These are phyloP conservation scores for Heterocephalus glaber DNA, from an alignment of 2,113 vertebrate species.

Conservation along the genomic window DNA sequence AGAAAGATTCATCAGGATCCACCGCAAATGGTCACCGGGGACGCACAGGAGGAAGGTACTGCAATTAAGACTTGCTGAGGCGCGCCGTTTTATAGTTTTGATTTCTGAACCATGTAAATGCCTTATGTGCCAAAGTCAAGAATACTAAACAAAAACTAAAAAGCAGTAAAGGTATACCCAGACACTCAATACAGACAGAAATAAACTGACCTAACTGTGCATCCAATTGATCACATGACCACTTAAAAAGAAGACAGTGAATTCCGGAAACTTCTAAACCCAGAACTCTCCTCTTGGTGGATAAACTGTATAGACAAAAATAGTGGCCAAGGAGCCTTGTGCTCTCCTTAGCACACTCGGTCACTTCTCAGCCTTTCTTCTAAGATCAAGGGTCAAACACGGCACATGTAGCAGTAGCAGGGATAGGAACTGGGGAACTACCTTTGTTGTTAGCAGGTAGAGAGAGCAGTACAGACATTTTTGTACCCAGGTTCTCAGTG, in stretches of 20 bases:
- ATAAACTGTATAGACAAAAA: background rate
- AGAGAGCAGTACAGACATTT: background rate
- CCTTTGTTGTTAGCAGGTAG: background rate
- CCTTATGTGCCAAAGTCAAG: background rate
- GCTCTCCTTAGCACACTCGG: fast-evolving
- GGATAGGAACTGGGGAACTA: background rate
- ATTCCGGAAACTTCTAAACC: background rate
- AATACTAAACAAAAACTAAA: background rate
- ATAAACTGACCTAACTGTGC: background rate
- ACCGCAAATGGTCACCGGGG: background rate
- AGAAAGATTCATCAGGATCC: background rate
- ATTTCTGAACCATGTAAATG: background rate
- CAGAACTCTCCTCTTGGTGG: too few species aligned
- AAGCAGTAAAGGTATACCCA: background rate
- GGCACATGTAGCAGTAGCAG: background rate
- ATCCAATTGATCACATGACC: background rate
- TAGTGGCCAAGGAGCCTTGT: background rate
- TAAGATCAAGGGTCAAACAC: background rate
- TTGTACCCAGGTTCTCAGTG: background rate
- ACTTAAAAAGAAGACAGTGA: background rate
- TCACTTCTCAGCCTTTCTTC: background rate
- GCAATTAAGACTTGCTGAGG: background rate
- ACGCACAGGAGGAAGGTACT: background rate
- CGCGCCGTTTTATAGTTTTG: background rate
- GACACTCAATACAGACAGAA: background rate